Conservation (phyloP, 1,140 invertebrate genomes). For the Drosophila tristis region DNA sequence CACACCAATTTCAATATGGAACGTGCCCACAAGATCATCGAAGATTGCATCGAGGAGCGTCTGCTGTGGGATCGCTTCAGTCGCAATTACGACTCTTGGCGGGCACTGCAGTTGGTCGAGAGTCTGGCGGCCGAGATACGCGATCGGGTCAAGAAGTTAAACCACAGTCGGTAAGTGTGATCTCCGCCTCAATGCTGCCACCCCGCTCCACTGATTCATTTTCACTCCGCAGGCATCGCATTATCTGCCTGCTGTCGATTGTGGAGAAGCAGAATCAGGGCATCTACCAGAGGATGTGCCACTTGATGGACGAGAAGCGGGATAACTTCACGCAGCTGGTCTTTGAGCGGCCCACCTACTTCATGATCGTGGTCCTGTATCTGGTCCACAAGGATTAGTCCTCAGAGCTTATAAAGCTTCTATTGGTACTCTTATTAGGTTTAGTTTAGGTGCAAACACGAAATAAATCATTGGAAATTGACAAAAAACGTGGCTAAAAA, state of each 20-base stretch:
- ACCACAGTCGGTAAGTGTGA: slow-evolving; percentile 71
- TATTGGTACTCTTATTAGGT: slow-evolving; percentile 33
- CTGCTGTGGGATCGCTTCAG: slow-evolving; percentile 81
- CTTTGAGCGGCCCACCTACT: slow-evolving; percentile 78
- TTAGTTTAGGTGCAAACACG: slow-evolving; percentile 14
- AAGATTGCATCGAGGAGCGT: slow-evolving; percentile 79
- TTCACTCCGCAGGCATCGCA: slow-evolving; percentile 63
- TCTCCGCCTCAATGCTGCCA: not conserved
- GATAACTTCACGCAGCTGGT: slow-evolving; percentile 80
- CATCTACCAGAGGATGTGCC: slow-evolving; percentile 72
- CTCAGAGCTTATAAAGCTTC: not conserved
- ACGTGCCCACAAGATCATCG: slow-evolving; percentile 76
- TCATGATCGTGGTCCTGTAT: slow-evolving; percentile 79
- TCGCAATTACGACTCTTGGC: slow-evolving; percentile 81
- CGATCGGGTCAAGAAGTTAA: slow-evolving; percentile 77
- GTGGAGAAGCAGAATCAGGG: slow-evolving; percentile 83
- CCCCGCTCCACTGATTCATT: not conserved
- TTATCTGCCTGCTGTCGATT: slow-evolving; percentile 77
- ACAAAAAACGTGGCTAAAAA: slow-evolving; percentile 1
- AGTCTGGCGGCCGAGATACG: slow-evolving; percentile 75
- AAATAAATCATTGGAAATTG: slow-evolving; percentile 6
- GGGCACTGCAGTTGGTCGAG: slow-evolving; percentile 73
- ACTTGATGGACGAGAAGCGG: slow-evolving; percentile 78
- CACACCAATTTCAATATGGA: slow-evolving; percentile 84
- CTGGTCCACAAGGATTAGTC: slow-evolving; percentile 75